phyloP scores from a whole-genome alignment of 2,888 invertebrate species.

The Epistrophella euchroma region DNA sequence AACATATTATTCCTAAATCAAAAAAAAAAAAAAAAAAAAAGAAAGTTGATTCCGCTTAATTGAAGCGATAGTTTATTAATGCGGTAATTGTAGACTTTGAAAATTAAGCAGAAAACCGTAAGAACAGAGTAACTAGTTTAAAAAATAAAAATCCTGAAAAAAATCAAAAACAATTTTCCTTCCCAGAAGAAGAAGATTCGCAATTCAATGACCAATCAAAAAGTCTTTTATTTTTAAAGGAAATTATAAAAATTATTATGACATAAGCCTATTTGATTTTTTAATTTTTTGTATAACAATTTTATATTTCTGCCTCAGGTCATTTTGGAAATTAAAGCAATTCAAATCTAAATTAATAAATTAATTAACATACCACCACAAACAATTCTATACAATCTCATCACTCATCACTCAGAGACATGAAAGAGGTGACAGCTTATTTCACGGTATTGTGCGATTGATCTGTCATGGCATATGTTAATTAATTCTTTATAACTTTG shows the following conservation, averaged over 20 bases:
- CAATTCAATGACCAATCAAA: neutral
- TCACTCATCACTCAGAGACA: slow-evolving; percentile 50
- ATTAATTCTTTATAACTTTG: slow-evolving; percentile 59
- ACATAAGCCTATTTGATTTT: neutral
- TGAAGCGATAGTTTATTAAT: no score
- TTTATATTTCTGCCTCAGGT: neutral
- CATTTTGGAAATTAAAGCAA: neutral
- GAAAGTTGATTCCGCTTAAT: no score
- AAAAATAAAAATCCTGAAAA: no score
- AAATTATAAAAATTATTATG: neutral
- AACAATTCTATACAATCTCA: slow-evolving; percentile 44
- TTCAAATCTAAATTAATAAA: slow-evolving; percentile 63
- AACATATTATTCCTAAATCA: no score
- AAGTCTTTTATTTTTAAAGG: neutral
- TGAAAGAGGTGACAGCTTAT: slow-evolving; percentile 67
- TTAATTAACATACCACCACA: slow-evolving; percentile 36
- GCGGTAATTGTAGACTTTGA: no score
- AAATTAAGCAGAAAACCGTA: no score
- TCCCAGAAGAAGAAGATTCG: no score
- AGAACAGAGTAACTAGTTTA: no score
- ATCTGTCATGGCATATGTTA: slow-evolving; percentile 56
- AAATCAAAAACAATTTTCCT: no score
- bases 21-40: no score
- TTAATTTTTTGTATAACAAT: neutral
- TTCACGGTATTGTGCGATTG: slow-evolving; percentile 68